Evolutionary conservation across 2,113 vertebrate species (phyloP).

Genomic region (Etheostoma cragini): DNA sequence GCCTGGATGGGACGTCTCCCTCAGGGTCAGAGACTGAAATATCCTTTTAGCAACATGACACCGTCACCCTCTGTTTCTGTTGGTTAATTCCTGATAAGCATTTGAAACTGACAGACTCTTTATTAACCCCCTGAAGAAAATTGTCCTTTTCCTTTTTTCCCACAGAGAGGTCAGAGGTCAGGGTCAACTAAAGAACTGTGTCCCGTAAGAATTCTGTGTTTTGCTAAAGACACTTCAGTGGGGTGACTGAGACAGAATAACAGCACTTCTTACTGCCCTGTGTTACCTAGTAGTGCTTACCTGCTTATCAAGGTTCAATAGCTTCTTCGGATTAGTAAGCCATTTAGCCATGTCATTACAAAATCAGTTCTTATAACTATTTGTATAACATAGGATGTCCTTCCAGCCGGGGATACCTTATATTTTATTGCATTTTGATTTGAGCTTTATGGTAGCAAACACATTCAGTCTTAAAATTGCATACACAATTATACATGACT

Average conservation of each 20-base stretch:
- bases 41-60: slow-evolving; percentile 59
- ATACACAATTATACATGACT: background rate
- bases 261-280: too few relatives aligned
- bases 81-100: slow-evolving; percentile 22
- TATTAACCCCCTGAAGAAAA: background rate
- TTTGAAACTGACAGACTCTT: slow-evolving; percentile 16
- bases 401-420: background rate
- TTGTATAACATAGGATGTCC: background rate
- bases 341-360: background rate
- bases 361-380: background rate
- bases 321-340: background rate
- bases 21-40: slow-evolving; percentile 29
- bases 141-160: too few relatives aligned
- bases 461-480: background rate
- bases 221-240: background rate
- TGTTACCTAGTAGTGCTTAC: background rate
- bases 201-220: background rate
- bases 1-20: slow-evolving; percentile 34
- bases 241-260: background rate
- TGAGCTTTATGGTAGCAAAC: background rate
- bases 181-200: background rate
- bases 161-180: slow-evolving; percentile 32
- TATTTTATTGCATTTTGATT: background rate
- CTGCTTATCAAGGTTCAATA: background rate
- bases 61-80: slow-evolving; percentile 32